Evolutionary conservation across 2,113 vertebrate genomes (phyloP).

Genomic region (Toxotes jaculatrix): DNA sequence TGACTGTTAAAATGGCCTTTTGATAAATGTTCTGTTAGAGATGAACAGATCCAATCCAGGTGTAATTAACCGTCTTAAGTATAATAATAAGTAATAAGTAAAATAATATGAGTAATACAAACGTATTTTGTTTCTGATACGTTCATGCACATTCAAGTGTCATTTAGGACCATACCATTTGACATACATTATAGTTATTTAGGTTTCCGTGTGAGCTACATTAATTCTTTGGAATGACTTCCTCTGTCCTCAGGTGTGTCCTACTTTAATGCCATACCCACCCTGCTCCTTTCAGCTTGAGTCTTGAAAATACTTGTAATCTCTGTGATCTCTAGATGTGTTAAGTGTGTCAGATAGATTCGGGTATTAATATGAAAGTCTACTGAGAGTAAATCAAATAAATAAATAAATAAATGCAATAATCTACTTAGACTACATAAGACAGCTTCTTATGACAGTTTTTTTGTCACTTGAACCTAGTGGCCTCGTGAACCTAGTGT

Average conservation of each 20-base stretch:
- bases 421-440: not conserved
- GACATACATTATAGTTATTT: not conserved
- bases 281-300: not conserved
- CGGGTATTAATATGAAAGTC: not conserved
- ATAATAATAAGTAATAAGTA: not conserved
- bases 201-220: not conserved
- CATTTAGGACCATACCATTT: not conserved
- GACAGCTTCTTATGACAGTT: not conserved
- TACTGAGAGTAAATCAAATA: not conserved
- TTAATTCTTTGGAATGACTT: not conserved
- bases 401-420: not conserved
- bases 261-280: not conserved
- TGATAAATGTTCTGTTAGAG: not conserved
- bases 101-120: not conserved
- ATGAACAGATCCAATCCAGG: not conserved
- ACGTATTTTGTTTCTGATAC: not conserved
- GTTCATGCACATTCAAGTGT: not conserved
- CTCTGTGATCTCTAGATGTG: not conserved
- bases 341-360: not conserved
- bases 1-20: not conserved
- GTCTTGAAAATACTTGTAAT: not conserved
- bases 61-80: not conserved
- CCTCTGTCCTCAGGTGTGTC: slow-evolving; percentile 3
- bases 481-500: not conserved
- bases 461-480: no score